These are phyloP conservation scores for Hephaestus fuliginosus DNA, from an alignment of 2,797 vertebrate genomes.

Conservation along the genomic window DNA sequence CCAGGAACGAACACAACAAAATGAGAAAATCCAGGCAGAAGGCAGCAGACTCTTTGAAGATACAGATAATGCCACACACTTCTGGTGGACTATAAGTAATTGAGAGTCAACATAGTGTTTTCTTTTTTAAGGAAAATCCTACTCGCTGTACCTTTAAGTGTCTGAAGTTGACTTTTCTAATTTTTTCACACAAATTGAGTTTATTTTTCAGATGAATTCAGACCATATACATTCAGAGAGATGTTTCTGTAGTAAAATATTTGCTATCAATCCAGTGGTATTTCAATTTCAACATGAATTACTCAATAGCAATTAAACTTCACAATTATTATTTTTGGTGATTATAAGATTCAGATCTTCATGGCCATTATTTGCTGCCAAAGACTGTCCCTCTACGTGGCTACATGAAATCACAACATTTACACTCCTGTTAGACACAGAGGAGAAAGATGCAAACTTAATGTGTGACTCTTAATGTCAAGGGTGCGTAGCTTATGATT, in stretches of 20 bases:
- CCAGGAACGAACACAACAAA: too few relatives aligned
- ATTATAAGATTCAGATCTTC: background rate
- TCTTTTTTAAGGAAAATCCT: too few relatives aligned
- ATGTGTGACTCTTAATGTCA: conserved; percentile 29
- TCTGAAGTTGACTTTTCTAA: background rate
- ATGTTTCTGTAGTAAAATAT: background rate
- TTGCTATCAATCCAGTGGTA: background rate
- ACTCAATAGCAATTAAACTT: conserved; percentile 1
- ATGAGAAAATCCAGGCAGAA: too few relatives aligned
- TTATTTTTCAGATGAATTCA: background rate
- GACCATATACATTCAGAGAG: background rate
- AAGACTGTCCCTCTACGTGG: too few relatives aligned
- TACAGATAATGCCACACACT: too few relatives aligned
- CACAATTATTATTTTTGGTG: background rate
- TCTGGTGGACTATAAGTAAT: too few relatives aligned
- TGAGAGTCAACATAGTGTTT: too few relatives aligned
- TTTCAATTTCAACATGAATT: conserved; percentile 2
- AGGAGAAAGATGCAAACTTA: background rate
- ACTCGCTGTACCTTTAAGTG: background rate
- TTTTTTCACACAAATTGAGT: background rate
- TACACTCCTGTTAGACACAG: conserved; percentile 1
- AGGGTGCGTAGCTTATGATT: conserved; percentile 34
- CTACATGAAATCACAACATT: background rate
- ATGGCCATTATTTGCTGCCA: background rate
- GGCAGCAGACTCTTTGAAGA: too few relatives aligned